Conservation (phyloP, 2,113 vertebrate species). For the Globicephala melas region DNA sequence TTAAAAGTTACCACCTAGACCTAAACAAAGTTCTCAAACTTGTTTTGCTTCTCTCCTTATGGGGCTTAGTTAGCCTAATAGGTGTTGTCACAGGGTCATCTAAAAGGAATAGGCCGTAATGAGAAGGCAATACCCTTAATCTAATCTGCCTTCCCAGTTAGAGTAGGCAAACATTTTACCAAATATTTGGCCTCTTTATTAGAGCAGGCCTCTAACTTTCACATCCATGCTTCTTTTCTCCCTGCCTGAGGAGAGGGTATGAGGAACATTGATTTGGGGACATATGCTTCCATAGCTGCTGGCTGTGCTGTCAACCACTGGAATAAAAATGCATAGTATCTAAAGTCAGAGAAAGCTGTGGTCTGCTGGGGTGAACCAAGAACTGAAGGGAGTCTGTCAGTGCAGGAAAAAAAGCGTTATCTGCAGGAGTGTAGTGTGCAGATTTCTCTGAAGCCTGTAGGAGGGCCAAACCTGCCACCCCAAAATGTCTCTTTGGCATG, state of each 20-base stretch:
- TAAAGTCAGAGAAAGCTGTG: background rate
- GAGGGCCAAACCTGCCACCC: background rate
- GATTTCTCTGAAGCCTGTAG: background rate
- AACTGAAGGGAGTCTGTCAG: background rate
- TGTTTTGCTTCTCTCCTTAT: background rate
- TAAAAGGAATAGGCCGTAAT: background rate
- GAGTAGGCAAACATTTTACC: background rate
- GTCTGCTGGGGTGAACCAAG: background rate
- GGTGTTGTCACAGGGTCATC: background rate
- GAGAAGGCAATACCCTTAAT: background rate
- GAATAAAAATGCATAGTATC: background rate
- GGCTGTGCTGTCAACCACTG: background rate
- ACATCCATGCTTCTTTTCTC: background rate
- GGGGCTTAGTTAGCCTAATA: background rate
- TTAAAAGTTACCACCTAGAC: background rate
- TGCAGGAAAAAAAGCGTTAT: background rate
- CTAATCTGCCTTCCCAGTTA: background rate
- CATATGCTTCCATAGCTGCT: background rate
- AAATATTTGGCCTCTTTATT: background rate
- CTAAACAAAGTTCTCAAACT: background rate
- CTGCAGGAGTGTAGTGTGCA: fast-evolving
- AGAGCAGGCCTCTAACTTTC: background rate
- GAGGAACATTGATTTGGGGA: background rate
- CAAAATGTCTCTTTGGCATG: background rate
- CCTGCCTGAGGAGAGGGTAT: background rate